phyloP scores from a whole-genome alignment of 2,797 vertebrate genomes.

The Aplochiton taeniatus region DNA sequence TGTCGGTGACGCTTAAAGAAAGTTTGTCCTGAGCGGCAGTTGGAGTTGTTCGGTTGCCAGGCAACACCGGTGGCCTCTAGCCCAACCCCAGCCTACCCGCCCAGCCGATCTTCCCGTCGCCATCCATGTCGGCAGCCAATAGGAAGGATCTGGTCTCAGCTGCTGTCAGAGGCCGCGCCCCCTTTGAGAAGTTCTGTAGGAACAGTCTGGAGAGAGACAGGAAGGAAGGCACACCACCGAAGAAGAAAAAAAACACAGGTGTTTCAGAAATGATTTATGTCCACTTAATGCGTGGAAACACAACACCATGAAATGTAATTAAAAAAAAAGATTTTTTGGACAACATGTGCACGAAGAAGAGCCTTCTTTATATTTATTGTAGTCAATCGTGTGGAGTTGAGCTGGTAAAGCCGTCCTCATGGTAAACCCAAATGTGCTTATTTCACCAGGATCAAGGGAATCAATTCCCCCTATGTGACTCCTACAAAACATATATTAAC shows the following conservation, averaged over 20 bases:
- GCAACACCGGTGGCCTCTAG: conserved; percentile 13
- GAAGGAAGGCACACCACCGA: not conserved
- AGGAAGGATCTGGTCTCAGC: conserved; percentile 72
- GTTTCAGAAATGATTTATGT: too few species aligned
- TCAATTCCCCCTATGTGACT: too few species aligned
- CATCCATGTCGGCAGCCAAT: conserved; percentile 67
- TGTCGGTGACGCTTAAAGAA: conserved; percentile 18
- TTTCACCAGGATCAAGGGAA: too few species aligned
- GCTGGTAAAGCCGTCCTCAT: too few species aligned
- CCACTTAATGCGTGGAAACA: too few species aligned
- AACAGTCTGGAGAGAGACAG: conserved; percentile 59
- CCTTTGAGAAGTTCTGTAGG: conserved; percentile 74
- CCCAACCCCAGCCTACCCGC: conserved; percentile 58
- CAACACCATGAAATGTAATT: too few species aligned
- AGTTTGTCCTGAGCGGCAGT: conserved; percentile 5
- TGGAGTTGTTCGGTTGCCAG: conserved; percentile 14
- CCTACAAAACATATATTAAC: too few species aligned
- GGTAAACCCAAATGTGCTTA: too few species aligned
- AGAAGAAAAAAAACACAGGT: not conserved
- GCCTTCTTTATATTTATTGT: too few species aligned
- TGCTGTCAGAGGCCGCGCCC: conserved; percentile 64
- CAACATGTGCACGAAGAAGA: too few species aligned
- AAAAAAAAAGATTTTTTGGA: too few species aligned
- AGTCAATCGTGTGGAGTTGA: too few species aligned
- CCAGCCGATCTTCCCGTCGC: conserved; percentile 72